A percentile compares a stretch with the other conserved stretches of the same genome.
Conservation (phyloP, 2,113 vertebrate species). For the Caranx melampygus region DNA sequence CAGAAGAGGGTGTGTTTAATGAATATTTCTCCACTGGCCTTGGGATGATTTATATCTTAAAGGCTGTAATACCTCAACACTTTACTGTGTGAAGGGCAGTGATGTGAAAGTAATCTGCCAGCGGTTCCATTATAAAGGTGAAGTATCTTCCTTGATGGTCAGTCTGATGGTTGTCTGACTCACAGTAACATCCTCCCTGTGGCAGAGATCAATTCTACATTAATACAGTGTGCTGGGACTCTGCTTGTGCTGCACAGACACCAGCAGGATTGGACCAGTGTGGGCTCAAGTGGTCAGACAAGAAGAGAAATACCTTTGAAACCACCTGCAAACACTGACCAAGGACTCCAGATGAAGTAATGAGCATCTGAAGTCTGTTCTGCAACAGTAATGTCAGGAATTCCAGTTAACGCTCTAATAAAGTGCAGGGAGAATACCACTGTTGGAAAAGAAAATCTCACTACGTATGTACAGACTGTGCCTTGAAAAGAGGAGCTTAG, state of each 20-base stretch:
- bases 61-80: neutral
- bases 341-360: neutral
- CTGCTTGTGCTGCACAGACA: neutral
- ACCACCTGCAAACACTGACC: slow-evolving; percentile 36
- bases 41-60: neutral
- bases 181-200: neutral
- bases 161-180: slow-evolving; percentile 11
- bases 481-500: slow-evolving; percentile 14
- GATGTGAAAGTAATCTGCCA: neutral
- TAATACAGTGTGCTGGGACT: neutral
- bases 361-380: neutral
- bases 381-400: neutral
- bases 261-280: neutral
- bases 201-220: neutral
- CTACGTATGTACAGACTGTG: slow-evolving; percentile 36
- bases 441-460: neutral
- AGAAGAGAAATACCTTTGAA: slow-evolving; percentile 11
- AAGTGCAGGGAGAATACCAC: slow-evolving; percentile 62
- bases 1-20: neutral
- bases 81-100: neutral
- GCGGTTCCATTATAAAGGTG: slow-evolving; percentile 6
- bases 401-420: slow-evolving; percentile 49
- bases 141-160: slow-evolving; percentile 1
- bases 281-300: neutral
- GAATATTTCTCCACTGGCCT: neutral